Evolutionary conservation across 2,113 vertebrate genomes (phyloP), one percentile per base, ranked within the genome.

Genomic region (Felis chaus): DNA sequence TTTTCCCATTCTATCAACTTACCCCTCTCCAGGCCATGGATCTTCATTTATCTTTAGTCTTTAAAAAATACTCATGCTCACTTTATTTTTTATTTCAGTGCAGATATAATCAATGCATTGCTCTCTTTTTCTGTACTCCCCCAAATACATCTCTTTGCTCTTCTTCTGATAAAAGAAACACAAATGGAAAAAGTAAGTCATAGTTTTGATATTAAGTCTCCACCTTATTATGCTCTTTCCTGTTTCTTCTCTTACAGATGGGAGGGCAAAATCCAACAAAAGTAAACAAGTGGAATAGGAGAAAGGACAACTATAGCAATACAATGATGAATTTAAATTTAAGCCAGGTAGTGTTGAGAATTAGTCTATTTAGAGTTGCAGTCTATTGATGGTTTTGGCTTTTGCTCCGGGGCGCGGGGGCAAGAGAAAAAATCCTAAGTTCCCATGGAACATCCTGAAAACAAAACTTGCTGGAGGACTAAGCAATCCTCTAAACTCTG

Each of bases 351-450:
- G 65, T 84, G 31, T 66, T 76, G 69, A 65, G 29, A 55, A 36
- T 82, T 94, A 93, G 87, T 86, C 31, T 89, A 19, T 91, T 93
- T 93, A 91, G 85, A 81, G 45, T 96, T 89, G 91, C 82, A 87
- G 1, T 89, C 16, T 85, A 81, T 93, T 88, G 39, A 53, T 80
- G 85, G 73, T 81, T 98, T 94, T 73, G 55, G 27, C 68, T 86
- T 95, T 96, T 86, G 29, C 55, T 95, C 96, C 23, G 61, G 78
- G 89, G 29, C 7, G 45, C 1, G 13, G 57, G 39, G 55, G 18
- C 48, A 69, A 93, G 94, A 87, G 55, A 45, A 94, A 94, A 97
- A 91, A 55, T 39, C 12, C n/a, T 45, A 89, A 85, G 33, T 10
- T 94, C 48, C n/a, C 50, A 53, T 23, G 74, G 50, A 93, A 91